Percentiles rank a stretch among this genome's conserved stretches.
phyloP scores from a whole-genome alignment of 1,140 invertebrate genomes.

The Zophobas morio region DNA sequence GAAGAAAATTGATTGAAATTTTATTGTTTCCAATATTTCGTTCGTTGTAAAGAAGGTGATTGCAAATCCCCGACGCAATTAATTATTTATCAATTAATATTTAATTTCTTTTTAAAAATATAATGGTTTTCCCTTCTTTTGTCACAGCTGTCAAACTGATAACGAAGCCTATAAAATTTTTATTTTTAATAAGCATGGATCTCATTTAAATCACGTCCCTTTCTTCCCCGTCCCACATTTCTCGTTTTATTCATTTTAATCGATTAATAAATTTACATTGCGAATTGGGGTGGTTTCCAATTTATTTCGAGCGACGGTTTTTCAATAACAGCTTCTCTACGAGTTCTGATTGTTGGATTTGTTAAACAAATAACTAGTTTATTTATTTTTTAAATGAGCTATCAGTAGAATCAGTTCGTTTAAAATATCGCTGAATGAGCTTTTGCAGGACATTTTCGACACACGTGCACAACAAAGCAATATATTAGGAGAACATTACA shows the following conservation, averaged over 20 bases:
- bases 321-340: background rate
- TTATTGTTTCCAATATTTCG: conserved; percentile 13
- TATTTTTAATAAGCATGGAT: conserved; percentile 20
- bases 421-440: no score
- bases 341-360: background rate
- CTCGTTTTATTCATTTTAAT: conserved; percentile 21
- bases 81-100: conserved; percentile 13
- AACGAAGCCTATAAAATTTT: conserved; percentile 30
- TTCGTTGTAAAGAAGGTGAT: background rate
- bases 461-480: no score
- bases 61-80: background rate
- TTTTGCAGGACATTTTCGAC: no score
- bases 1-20: conserved; percentile 2
- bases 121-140: conserved; percentile 16
- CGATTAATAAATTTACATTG: conserved; percentile 38
- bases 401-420: no score
- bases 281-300: conserved; percentile 8
- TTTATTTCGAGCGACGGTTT: conserved; percentile 3
- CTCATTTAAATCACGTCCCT: conserved; percentile 13
- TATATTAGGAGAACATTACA: no score
- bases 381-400: no score
- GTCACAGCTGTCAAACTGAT: conserved; percentile 24
- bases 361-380: no score
- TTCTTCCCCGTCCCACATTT: background rate
- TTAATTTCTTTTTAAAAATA: background rate